Conservation (phyloP, 2,113 vertebrate genomes). For the Symphodus melops region DNA sequence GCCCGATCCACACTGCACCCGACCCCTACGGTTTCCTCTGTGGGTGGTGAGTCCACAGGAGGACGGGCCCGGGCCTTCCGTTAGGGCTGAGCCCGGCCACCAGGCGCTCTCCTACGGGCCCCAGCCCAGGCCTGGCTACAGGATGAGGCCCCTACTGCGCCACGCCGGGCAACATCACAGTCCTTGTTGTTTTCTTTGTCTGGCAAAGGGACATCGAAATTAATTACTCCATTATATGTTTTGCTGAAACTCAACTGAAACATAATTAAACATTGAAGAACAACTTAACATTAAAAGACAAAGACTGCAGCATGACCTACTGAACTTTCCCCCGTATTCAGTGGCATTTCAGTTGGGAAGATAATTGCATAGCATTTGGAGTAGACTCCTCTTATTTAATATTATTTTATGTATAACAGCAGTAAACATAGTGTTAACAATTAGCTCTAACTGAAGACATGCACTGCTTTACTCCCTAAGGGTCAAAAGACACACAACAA, state of each 20-base stretch:
- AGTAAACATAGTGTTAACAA: constrained; percentile 5
- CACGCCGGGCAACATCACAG: too few species aligned
- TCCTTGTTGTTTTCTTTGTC: too few species aligned
- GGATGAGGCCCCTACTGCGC: too few species aligned
- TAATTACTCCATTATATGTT: background rate
- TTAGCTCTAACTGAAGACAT: constrained; percentile 15
- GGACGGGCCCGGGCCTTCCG: too few species aligned
- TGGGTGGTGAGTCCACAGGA: too few species aligned
- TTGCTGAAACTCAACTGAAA: background rate
- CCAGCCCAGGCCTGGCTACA: too few species aligned
- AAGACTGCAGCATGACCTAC: background rate
- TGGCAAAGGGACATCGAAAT: background rate
- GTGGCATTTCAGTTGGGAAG: background rate
- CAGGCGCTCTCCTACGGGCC: too few species aligned
- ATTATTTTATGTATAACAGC: background rate
- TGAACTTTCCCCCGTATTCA: background rate
- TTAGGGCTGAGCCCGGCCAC: too few species aligned
- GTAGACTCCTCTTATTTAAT: constrained; percentile 12
- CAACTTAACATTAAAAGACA: constrained; percentile 1
- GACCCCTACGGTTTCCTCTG: too few species aligned
- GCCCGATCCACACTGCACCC: too few species aligned
- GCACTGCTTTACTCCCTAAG: constrained; percentile 1
- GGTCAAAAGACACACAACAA: constrained; percentile 8
- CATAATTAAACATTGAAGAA: background rate
- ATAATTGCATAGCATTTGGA: background rate